Percentiles rank a stretch among this genome's conserved stretches.
These are phyloP conservation scores for Sebastes baramenuke DNA, from an alignment of 2,797 vertebrate genomes.

Conservation along the genomic window DNA sequence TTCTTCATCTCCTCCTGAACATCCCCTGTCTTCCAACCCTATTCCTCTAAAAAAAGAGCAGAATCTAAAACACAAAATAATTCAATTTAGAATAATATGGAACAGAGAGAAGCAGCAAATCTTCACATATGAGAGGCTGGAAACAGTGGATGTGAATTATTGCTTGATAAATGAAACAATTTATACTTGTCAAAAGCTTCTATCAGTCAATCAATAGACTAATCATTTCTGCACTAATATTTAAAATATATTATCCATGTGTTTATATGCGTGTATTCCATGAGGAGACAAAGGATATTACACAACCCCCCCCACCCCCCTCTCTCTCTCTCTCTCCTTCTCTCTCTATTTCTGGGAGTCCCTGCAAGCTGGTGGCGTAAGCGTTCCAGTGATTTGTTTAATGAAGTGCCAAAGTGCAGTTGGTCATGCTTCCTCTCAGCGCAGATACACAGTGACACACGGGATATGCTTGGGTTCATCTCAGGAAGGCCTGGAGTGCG, in stretches of 20 bases:
- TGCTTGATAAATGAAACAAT: background rate
- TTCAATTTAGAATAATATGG: background rate
- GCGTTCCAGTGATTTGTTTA: constrained; percentile 57
- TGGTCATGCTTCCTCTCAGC: constrained; percentile 75
- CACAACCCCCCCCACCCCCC: constrained; percentile 14
- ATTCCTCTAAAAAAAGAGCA: too few relatives aligned
- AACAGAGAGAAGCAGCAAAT: background rate
- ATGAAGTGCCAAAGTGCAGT: constrained; percentile 76
- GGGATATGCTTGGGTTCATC: constrained; percentile 78
- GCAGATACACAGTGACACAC: constrained; percentile 79
- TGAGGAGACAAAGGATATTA: constrained; percentile 5
- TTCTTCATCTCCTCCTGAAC: too few relatives aligned
- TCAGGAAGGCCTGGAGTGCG: constrained; percentile 73
- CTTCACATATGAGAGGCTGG: background rate
- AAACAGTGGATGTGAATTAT: background rate
- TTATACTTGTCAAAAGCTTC: background rate
- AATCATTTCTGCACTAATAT: background rate
- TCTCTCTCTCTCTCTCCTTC: background rate
- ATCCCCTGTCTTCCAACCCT: too few relatives aligned
- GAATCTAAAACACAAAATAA: background rate
- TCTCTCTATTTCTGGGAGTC: background rate
- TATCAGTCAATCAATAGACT: background rate
- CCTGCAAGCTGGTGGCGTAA: constrained; percentile 33
- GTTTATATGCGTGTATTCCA: background rate
- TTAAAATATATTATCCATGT: background rate